Conservation (phyloP, 2,113 vertebrate genomes). For the Antidorcas marsupialis region DNA sequence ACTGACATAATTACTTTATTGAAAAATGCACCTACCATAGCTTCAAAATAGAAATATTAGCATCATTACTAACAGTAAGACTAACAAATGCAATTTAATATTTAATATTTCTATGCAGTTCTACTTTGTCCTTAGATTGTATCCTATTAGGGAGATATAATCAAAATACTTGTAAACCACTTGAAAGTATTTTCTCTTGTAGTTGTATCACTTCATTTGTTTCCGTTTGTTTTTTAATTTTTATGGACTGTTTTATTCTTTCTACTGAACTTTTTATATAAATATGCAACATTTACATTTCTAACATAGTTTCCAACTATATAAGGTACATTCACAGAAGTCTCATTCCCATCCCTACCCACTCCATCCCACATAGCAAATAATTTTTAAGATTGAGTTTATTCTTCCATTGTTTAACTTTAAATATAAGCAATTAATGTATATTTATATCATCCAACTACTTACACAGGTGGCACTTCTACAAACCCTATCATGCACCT, state of each 20-base stretch:
- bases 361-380: background rate
- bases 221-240: background rate
- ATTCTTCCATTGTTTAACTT: background rate
- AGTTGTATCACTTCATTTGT: background rate
- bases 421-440: background rate
- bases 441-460: background rate
- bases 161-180: background rate
- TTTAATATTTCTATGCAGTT: background rate
- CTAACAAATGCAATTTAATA: background rate
- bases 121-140: background rate
- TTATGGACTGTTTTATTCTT: background rate
- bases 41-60: background rate
- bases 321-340: background rate
- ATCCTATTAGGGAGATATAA: background rate
- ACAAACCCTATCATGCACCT: background rate
- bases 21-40: background rate
- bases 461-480: background rate
- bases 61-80: background rate
- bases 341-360: background rate
- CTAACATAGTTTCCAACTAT: background rate
- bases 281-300: background rate
- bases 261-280: background rate
- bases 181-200: background rate
- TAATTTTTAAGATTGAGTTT: background rate
- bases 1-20: background rate